These are phyloP conservation scores for Rhineura floridana DNA, from an alignment of 2,113 vertebrate genomes.

Conservation along the genomic window DNA sequence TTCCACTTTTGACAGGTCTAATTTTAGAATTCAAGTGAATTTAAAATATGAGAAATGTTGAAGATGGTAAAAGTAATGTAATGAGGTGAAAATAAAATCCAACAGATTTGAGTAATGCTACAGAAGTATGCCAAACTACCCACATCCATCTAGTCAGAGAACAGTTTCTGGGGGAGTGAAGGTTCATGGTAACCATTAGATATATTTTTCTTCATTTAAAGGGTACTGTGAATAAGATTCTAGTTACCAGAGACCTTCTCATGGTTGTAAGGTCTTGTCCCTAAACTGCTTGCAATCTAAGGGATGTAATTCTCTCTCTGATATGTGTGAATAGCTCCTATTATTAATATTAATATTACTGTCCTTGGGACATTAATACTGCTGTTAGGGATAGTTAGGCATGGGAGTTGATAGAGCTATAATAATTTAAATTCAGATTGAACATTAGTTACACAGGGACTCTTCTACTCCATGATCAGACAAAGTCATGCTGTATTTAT, in stretches of 20 bases:
- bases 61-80: constrained; percentile 19
- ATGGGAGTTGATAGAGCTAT: neutral
- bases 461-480: neutral
- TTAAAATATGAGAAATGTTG: neutral
- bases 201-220: fast-evolving
- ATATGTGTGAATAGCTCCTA: neutral
- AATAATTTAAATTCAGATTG: neutral
- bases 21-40: constrained; percentile 45
- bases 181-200: neutral
- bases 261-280: neutral
- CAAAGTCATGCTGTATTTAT: neutral
- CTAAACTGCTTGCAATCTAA: fast-evolving
- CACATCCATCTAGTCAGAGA: constrained; percentile 13
- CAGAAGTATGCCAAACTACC: constrained; percentile 23
- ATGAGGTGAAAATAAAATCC: neutral
- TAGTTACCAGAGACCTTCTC: neutral
- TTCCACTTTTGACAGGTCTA: constrained; percentile 2
- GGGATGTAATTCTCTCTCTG: neutral
- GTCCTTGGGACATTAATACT: neutral
- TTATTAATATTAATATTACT: neutral
- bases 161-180: neutral
- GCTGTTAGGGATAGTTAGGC: neutral
- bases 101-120: constrained; percentile 31
- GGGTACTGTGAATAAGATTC: neutral
- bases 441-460: fast-evolving